Conservation (phyloP, 2,113 vertebrate genomes). For the Machaerirhynchus nigripectus region DNA sequence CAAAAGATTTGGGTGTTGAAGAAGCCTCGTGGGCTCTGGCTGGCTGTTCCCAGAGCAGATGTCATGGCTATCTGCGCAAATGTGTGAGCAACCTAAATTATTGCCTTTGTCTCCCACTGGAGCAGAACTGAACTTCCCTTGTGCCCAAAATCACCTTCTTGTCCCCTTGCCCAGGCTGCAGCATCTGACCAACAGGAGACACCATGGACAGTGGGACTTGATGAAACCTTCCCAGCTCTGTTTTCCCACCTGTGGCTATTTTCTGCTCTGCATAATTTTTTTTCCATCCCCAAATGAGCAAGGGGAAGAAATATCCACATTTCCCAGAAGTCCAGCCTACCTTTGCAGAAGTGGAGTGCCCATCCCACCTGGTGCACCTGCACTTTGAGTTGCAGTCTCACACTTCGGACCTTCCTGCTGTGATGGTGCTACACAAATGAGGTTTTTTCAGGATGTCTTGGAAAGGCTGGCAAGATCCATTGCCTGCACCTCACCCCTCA, state of each 20-base stretch:
- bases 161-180: background rate
- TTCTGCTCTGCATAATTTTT: background rate
- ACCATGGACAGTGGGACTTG: background rate
- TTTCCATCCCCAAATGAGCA: background rate
- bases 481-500: no score
- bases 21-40: background rate
- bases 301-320: background rate
- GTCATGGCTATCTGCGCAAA: background rate
- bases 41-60: background rate
- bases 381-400: background rate
- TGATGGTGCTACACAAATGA: background rate
- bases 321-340: background rate
- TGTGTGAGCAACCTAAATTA: background rate
- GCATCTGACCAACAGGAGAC: background rate
- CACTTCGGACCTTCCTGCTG: background rate
- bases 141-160: background rate
- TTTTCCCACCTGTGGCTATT: background rate
- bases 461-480: background rate
- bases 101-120: background rate
- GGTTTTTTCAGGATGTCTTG: background rate
- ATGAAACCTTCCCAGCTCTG: background rate
- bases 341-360: background rate
- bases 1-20: background rate
- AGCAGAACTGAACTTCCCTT: background rate
- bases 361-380: background rate